Base-by-base conservation (phyloP, 1,140 invertebrate species). In the Aphelenchoides avenae region DNA sequence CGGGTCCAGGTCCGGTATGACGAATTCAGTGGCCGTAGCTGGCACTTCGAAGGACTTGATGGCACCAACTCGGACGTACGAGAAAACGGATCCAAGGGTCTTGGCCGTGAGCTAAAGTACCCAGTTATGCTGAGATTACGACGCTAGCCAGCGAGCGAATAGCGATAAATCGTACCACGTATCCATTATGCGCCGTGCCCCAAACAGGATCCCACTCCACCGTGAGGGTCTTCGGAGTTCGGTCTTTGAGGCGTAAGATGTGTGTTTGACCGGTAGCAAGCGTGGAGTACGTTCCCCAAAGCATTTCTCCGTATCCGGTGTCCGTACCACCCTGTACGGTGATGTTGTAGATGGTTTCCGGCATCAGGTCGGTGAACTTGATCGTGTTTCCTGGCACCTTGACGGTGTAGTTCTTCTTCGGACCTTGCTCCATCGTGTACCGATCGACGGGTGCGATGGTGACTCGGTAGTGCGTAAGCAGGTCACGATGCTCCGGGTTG, bases 201-300 rank as follows among this genome's bases (percentile, higher is more conserved):
- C 73, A 75, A 24, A 77, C 70, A n/a, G 73, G 72, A 18, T 77
- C 75, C 73, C 73, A 75, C 41, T 70, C 71, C 13, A 75, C 73
- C 22, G 59, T 61, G 24, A 75, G 41, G n/a, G 73, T 72, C 3
- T 66, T 75, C 24, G 73, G 75, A 24, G 73, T 77, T 44, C 75
- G 64, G 53, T 75, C 50, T 42, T 66, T 77, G 30, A 75, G 63
- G 15, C 63, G 37, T 15, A 75, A 55, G 39, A 75, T 72, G 43
- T 76, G 71, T 7, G 53, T 52, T 41, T 75, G 57, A 42, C 73
- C 73, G 22, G 57, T 50, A 24, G 68, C 62, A n/a, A 75, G 52
- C 15, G 73, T 75, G 31, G 72, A 70, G 51, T 70, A 77, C 0
- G 70, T 54, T 54, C 75, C 75, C 73, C 73, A 75, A 13, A 75